Percentiles rank a stretch among this genome's conserved stretches.
Evolutionary conservation across 2,113 vertebrate species (phyloP).

Genomic region (Platysteira castanea): DNA sequence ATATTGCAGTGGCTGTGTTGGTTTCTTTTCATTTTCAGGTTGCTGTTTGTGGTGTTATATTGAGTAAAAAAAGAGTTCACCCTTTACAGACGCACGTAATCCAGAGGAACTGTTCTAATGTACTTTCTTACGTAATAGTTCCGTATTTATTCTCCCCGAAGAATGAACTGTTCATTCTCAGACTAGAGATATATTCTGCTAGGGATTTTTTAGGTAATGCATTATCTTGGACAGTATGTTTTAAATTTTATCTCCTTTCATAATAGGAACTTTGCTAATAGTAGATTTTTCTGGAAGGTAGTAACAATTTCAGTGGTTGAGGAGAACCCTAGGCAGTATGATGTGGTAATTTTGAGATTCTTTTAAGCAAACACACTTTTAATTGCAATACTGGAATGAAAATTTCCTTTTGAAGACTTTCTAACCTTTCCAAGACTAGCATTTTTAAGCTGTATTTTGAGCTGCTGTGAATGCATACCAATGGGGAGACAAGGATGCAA

Average conservation of each 20-base stretch:
- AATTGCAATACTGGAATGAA: neutral
- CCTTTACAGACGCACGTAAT: neutral
- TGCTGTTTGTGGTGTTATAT: slow-evolving; percentile 2
- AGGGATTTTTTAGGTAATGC: neutral
- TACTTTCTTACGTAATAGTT: slow-evolving; percentile 22
- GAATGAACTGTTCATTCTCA: neutral
- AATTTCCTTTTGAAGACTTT: neutral
- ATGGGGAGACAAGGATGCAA: neutral
- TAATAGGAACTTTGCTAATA: neutral
- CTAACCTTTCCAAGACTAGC: neutral
- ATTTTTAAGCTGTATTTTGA: neutral
- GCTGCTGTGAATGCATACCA: neutral
- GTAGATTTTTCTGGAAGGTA: neutral
- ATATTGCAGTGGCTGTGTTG: neutral
- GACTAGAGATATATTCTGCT: neutral
- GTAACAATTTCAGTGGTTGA: neutral
- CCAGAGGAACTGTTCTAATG: slow-evolving; percentile 9
- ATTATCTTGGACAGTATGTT: neutral
- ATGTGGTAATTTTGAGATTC: neutral
- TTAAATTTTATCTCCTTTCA: neutral
- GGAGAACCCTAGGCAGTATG: neutral
- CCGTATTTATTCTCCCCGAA: slow-evolving; percentile 14
- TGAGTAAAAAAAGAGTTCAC: neutral
- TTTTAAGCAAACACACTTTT: neutral
- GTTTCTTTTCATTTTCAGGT: slow-evolving; percentile 15